Evolutionary conservation across 2,113 vertebrate species (phyloP).

Genomic region (Lagopus muta): DNA sequence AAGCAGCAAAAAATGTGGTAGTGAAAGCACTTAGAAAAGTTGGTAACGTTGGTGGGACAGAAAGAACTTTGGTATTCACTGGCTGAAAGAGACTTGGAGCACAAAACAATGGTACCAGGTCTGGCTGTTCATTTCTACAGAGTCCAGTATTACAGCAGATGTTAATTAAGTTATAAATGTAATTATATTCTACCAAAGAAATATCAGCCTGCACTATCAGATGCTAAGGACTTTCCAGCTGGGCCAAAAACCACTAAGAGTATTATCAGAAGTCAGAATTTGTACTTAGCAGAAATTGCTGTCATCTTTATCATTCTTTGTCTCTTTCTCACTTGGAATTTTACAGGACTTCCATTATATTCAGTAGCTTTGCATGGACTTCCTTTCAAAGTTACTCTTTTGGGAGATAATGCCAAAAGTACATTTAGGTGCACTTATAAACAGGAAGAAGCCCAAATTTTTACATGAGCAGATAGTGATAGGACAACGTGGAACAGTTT

Average conservation of each 20-base stretch:
- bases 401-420: background rate
- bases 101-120: background rate
- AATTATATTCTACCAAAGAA: background rate
- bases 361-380: background rate
- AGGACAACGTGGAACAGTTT: background rate
- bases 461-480: background rate
- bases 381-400: background rate
- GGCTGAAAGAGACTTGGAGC: background rate
- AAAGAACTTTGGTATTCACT: background rate
- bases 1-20: background rate
- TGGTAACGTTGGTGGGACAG: background rate
- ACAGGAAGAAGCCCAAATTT: background rate
- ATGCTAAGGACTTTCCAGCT: background rate
- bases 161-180: background rate
- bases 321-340: background rate
- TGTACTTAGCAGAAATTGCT: background rate
- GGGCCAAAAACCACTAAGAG: background rate
- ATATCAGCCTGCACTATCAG: background rate
- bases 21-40: background rate
- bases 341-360: background rate
- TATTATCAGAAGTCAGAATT: background rate
- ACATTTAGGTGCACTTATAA: background rate
- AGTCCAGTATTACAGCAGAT: background rate
- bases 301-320: background rate
- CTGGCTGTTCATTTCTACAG: background rate